Evolutionary conservation across 92 coral and sea anemone species (phyloP).

Genomic region (Actinernus sp.): DNA sequence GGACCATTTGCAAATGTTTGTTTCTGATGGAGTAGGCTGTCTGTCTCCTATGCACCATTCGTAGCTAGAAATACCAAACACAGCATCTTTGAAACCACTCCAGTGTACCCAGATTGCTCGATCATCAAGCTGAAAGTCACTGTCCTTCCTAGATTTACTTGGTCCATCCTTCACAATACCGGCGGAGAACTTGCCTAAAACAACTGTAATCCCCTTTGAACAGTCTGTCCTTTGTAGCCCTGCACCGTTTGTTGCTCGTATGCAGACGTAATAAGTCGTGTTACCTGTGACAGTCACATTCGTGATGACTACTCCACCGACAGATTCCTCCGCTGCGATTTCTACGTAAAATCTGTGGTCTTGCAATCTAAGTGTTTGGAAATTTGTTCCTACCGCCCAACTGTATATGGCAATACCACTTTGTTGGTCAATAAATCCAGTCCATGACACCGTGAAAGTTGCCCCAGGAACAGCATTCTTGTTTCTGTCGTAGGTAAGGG

Average conservation of each 20-base stretch:
- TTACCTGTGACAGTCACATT: slow-evolving; percentile 76
- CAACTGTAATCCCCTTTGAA: slow-evolving; percentile 66
- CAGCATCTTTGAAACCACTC: slow-evolving; percentile 95
- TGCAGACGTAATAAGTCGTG: slow-evolving; percentile 80
- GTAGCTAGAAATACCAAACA: slow-evolving; percentile 68
- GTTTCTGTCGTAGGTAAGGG: slow-evolving; percentile 78
- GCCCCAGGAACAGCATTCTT: slow-evolving; percentile 74
- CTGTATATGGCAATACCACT: slow-evolving; percentile 82
- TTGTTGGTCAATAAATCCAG: slow-evolving; percentile 82
- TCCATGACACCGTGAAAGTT: slow-evolving; percentile 86
- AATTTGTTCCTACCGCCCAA: slow-evolving; percentile 77
- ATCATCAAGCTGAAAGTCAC: slow-evolving; percentile 96
- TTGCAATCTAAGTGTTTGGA: slow-evolving; percentile 10
- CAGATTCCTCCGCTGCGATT: slow-evolving; percentile 57
- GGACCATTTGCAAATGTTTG: slow-evolving; percentile 62
- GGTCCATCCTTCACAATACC: slow-evolving; percentile 93
- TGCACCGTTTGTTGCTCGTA: slow-evolving; percentile 91
- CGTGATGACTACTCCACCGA: slow-evolving; percentile 77
- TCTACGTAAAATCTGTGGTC: slow-evolving; percentile 46
- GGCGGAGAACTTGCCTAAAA: slow-evolving; percentile 84
- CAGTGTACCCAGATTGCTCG: slow-evolving; percentile 95
- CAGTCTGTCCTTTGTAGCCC: slow-evolving; percentile 88
- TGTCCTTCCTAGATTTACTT: slow-evolving; percentile 39
- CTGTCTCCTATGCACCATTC: slow-evolving; percentile 91
- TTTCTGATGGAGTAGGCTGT: slow-evolving; percentile 32